Evolutionary conservation across 2,797 vertebrate species (phyloP).

Genomic region (Carcharodon carcharias): DNA sequence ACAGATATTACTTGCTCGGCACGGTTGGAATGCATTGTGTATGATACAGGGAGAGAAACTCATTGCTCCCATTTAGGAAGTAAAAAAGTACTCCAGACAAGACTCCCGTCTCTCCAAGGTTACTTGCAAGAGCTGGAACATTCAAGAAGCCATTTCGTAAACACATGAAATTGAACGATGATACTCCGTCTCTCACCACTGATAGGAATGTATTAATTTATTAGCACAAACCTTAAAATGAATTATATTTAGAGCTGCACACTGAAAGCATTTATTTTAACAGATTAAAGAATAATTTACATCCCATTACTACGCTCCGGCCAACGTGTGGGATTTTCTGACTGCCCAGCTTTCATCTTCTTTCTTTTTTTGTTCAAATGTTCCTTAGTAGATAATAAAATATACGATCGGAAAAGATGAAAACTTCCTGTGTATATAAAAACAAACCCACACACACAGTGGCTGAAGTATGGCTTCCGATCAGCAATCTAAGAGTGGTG

Average conservation of each 20-base stretch:
- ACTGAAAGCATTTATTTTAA: not conserved
- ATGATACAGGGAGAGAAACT: not conserved
- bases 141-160: not conserved
- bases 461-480: not conserved
- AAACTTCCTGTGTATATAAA: not conserved
- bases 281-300: slow-evolving; percentile 30
- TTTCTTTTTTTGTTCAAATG: not conserved
- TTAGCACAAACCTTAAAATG: not conserved
- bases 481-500: not conserved
- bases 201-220: not conserved
- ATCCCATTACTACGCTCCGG: not conserved
- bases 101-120: not conserved
- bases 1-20: not conserved
- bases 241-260: not conserved
- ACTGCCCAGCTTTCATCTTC: not conserved
- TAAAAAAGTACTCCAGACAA: not conserved
- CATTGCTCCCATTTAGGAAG: not conserved
- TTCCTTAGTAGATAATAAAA: not conserved
- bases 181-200: not conserved
- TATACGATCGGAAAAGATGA: not conserved
- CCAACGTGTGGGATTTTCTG: not conserved
- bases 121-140: not conserved
- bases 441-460: not conserved
- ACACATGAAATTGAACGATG: not conserved
- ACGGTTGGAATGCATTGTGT: slow-evolving; percentile 25